Conservation (phyloP, 2,113 vertebrate species). For the Ceyx margarethae region DNA sequence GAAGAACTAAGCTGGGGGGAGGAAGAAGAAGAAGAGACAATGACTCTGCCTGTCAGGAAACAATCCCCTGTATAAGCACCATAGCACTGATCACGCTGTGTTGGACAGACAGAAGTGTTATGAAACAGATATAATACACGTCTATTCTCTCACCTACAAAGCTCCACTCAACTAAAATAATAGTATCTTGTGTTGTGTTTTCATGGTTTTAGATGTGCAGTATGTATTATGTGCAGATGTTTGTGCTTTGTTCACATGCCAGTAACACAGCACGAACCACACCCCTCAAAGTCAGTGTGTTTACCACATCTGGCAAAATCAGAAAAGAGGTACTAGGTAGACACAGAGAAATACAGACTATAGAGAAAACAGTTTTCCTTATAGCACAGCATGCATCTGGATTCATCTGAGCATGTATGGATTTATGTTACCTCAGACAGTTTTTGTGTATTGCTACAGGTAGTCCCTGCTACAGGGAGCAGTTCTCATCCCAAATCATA, state of each 20-base stretch:
- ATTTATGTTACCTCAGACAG: not conserved
- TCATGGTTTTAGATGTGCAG: not conserved
- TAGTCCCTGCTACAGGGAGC: not conserved
- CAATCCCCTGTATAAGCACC: not conserved
- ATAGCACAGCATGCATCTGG: not conserved
- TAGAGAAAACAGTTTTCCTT: not conserved
- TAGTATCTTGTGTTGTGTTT: not conserved
- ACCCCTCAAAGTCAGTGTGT: not conserved
- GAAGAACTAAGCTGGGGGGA: not conserved
- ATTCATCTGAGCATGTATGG: not conserved
- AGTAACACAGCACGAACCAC: not conserved
- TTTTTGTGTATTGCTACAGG: not conserved
- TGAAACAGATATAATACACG: not conserved
- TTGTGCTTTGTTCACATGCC: rapidly evolving
- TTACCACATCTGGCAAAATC: not conserved
- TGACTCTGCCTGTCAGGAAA: not conserved
- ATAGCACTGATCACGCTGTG: not conserved
- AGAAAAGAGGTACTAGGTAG: not conserved
- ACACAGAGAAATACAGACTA: not conserved
- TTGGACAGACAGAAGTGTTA: not conserved
- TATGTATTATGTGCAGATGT: not conserved
- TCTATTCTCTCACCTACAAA: not conserved
- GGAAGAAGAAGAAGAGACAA: not conserved
- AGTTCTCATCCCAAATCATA: not conserved
- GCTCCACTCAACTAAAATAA: not conserved